Base-by-base conservation (phyloP, 2,888 invertebrate genomes). In the Eupithecia insigniata region DNA sequence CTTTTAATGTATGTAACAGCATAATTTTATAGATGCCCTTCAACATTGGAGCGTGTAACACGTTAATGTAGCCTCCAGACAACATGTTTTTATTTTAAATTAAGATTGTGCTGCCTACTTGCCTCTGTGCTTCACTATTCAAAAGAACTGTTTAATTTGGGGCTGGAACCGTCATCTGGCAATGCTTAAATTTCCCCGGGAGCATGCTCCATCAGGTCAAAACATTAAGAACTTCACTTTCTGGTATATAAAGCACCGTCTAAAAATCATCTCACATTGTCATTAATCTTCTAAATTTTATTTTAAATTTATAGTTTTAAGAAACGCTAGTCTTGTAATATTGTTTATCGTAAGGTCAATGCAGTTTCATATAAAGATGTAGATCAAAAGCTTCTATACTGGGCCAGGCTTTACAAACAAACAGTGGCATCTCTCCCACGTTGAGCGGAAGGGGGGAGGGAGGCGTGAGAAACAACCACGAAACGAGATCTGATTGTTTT, bases 361-460 rank as follows among this genome's bases (percentile, higher is more conserved):
- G 26, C 55, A 14, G 26, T 32, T 30, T 32, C 3, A 30, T 61
- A 12, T 32, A 58, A 60, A 70, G 51, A 46, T 68, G 39, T 43
- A 7, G 67, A 67, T 68, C 36, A 67, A 62, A 69, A 61, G 71
- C 71, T 70, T 74, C 43, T 67, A 72, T 74, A 78, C 76, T 77
- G 67, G 67, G 65, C 36, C 60, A 73, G 67, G 72, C 73, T 74
- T 67, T 75, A 66, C 28, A 75, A 69, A 74, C 73, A 75, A 75
- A 74, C 70, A 73, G 76, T 76, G 75, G 76, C 73, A 76, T 77
- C 79, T 82, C 79, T 85, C 85, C 82, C 85, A 83, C 83, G 83
- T 77, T 65, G 70, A 67, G 67, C 64, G 60, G n/a, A n/a, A n/a
- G 62, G 36, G 36, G 26, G 68, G 36, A 68, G 30, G 72, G 67